These are phyloP conservation scores for Odontomachus brunneus DNA, from an alignment of 1,140 invertebrate genomes.

Conservation along the genomic window DNA sequence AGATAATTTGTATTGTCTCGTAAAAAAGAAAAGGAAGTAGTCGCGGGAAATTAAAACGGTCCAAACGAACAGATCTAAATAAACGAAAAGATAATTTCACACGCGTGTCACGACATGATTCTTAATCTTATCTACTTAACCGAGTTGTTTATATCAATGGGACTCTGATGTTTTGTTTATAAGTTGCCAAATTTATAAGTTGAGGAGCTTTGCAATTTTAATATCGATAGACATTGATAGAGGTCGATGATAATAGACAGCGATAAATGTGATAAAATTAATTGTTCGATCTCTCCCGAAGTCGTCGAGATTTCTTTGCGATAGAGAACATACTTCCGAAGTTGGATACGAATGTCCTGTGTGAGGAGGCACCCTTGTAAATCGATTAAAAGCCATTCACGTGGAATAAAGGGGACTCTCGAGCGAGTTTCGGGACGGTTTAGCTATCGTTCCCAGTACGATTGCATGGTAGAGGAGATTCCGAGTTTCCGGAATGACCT, in stretches of 20 bases:
- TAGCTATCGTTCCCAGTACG: slow-evolving; percentile 45
- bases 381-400: slow-evolving; percentile 50
- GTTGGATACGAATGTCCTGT: slow-evolving; percentile 22
- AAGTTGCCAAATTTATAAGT: slow-evolving; percentile 10
- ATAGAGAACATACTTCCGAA: not conserved
- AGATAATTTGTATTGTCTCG: slow-evolving; percentile 36
- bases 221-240: not conserved
- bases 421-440: slow-evolving; percentile 42
- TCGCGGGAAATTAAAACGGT: slow-evolving; percentile 3
- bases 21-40: not conserved
- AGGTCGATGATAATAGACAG: too few species aligned
- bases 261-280: not conserved
- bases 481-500: slow-evolving; percentile 52
- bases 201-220: not conserved
- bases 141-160: not conserved
- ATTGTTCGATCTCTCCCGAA: not conserved
- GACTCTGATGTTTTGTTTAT: not conserved
- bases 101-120: not conserved
- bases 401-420: slow-evolving; percentile 39
- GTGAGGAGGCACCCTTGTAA: slow-evolving; percentile 27
- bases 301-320: not conserved
- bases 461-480: slow-evolving; percentile 48
- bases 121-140: not conserved
- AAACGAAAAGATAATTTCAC: too few species aligned
- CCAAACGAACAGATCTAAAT: not conserved